Evolutionary conservation across 2,113 vertebrate genomes (phyloP).

Genomic region (Python bivittatus): DNA sequence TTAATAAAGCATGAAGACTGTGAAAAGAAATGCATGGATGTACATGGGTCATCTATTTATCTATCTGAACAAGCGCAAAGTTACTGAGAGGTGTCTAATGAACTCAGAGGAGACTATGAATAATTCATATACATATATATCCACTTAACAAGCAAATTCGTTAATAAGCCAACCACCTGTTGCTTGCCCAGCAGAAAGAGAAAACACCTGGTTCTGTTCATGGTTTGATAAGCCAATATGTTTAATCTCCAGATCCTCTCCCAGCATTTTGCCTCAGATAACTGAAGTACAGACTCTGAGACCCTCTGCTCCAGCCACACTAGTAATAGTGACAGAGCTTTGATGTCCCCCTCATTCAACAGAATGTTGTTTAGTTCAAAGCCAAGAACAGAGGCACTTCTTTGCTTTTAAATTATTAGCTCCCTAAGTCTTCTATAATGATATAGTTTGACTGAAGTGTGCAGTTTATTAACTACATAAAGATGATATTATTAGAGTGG

Average conservation of each 20-base stretch:
- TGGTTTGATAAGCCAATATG: slow-evolving; percentile 71
- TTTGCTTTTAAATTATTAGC: slow-evolving; percentile 92
- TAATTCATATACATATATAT: slow-evolving; percentile 57
- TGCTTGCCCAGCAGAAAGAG: slow-evolving; percentile 62
- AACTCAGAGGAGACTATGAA: slow-evolving; percentile 39
- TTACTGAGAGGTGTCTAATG: slow-evolving; percentile 19
- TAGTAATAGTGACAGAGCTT: slow-evolving; percentile 81
- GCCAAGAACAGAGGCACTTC: slow-evolving; percentile 82
- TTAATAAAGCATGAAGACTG: neutral
- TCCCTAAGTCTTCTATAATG: slow-evolving; percentile 88
- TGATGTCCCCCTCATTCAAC: slow-evolving; percentile 85
- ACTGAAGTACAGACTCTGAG: slow-evolving; percentile 75
- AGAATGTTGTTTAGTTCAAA: slow-evolving; percentile 90
- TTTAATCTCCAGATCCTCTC: slow-evolving; percentile 70
- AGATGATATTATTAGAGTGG: slow-evolving; percentile 88
- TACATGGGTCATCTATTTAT: neutral
- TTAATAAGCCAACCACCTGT: slow-evolving; percentile 70
- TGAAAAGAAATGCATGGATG: neutral
- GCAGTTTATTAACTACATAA: slow-evolving; percentile 93
- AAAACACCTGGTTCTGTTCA: slow-evolving; percentile 73
- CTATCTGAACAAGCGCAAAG: slow-evolving; percentile 28
- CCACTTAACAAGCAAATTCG: slow-evolving; percentile 63
- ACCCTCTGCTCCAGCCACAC: slow-evolving; percentile 76
- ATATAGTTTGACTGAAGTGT: slow-evolving; percentile 89
- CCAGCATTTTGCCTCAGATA: slow-evolving; percentile 55